phyloP scores from a whole-genome alignment of 2,888 invertebrate genomes.

The Ophion obscuratus region DNA sequence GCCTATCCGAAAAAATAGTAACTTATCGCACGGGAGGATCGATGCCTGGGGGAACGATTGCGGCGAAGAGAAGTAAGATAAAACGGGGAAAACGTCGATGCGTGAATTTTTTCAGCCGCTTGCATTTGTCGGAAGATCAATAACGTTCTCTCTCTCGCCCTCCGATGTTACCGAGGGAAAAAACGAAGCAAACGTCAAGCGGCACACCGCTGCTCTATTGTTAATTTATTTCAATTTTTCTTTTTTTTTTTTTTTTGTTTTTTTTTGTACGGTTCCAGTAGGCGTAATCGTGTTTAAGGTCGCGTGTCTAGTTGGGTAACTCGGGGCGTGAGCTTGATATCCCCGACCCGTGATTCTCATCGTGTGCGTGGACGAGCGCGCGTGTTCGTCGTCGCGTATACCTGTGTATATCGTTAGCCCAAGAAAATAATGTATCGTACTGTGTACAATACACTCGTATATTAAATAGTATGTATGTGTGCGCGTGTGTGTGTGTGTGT shows the following conservation, averaged over 20 bases:
- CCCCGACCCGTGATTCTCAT: constrained; percentile 59
- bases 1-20: background rate
- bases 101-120: too few species aligned
- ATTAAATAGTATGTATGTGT: constrained; percentile 49
- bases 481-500: constrained; percentile 51
- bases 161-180: constrained; percentile 34
- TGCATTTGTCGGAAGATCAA: background rate
- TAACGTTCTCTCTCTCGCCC: constrained; percentile 37
- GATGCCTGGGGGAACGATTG: background rate
- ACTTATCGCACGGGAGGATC: background rate
- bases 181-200: background rate
- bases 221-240: constrained; percentile 77
- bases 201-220: constrained; percentile 70
- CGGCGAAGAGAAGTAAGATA: background rate
- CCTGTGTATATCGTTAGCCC: constrained; percentile 11
- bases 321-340: constrained; percentile 41
- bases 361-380: constrained; percentile 66
- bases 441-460: constrained; percentile 77
- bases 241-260: constrained; percentile 63
- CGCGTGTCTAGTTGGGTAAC: constrained; percentile 39
- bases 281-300: constrained; percentile 73
- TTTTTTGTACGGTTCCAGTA: constrained; percentile 80
- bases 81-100: background rate
- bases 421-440: constrained; percentile 77
- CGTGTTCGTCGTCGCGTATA: constrained; percentile 25